A percentile compares a stretch with the other conserved stretches of the same genome.
Conservation (phyloP, 2,888 invertebrate genomes). For the Tetramorium bicarinatum region DNA sequence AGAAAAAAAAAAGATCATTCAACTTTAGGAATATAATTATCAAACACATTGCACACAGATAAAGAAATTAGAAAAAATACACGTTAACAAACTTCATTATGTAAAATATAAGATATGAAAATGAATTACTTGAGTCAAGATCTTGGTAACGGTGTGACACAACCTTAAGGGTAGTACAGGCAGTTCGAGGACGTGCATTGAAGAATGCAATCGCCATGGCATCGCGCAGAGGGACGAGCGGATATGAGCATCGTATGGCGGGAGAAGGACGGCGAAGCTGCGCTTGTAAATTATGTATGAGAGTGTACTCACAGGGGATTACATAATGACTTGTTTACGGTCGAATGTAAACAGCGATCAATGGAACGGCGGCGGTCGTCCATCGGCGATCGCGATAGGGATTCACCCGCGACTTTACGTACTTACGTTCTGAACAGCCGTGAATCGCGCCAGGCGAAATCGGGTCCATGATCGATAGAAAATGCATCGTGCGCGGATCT, state of each 20-base stretch:
- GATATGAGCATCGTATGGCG: slow-evolving; percentile 7
- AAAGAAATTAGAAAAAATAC: neutral
- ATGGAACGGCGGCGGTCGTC: slow-evolving; percentile 74
- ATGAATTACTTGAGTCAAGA: neutral
- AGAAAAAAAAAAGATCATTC: neutral
- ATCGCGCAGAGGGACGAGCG: slow-evolving; percentile 34
- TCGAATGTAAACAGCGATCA: slow-evolving; percentile 82
- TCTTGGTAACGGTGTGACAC: slow-evolving; percentile 24
- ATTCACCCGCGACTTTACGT: slow-evolving; percentile 32
- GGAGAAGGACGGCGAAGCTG: slow-evolving; percentile 56
- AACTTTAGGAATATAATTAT: neutral
- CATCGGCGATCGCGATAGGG: slow-evolving; percentile 43
- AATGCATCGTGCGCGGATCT: slow-evolving; percentile 51
- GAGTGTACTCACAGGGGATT: slow-evolving; percentile 78
- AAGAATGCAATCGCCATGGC: slow-evolving; percentile 43
- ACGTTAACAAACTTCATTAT: neutral
- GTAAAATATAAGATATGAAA: neutral
- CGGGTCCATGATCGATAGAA: slow-evolving; percentile 43
- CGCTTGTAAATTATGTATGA: slow-evolving; percentile 79
- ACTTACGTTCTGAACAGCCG: neutral
- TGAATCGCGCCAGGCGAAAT: slow-evolving; percentile 62
- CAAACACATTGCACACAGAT: neutral
- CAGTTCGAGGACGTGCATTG: slow-evolving; percentile 20
- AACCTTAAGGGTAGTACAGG: slow-evolving; percentile 45
- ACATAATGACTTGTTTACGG: slow-evolving; percentile 82